Conservation (phyloP, 2,797 vertebrate species). For the Pterois miles region DNA sequence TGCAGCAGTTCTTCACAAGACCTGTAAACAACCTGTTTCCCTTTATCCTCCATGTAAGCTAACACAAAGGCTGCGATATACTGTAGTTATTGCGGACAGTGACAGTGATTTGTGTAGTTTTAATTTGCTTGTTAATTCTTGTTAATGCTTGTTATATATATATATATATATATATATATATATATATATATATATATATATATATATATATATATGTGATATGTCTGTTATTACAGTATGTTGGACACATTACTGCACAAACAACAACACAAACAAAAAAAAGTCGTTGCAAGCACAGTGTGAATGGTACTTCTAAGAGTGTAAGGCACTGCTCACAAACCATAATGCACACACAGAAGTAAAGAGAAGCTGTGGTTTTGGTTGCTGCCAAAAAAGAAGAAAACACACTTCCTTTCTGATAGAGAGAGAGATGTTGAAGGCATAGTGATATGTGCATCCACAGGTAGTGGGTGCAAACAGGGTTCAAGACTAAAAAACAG, state of each 20-base stretch:
- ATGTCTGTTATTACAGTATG: not conserved
- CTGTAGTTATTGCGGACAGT: not conserved
- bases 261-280: too few relatives aligned
- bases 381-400: not conserved
- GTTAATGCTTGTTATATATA: too few relatives aligned
- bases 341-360: not conserved
- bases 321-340: constrained; percentile 68
- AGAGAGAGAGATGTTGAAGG: not conserved
- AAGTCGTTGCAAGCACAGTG: not conserved
- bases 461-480: constrained; percentile 12
- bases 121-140: constrained; percentile 35
- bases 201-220: not conserved
- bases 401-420: not conserved
- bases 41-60: not conserved
- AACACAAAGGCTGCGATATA: not conserved
- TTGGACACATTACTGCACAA: not conserved
- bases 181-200: too few relatives aligned
- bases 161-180: too few relatives aligned
- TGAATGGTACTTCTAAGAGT: constrained; percentile 1
- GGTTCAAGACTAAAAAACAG: not conserved
- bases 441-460: not conserved
- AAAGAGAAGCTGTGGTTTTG: not conserved
- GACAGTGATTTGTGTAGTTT: constrained; percentile 17
- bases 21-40: not conserved
- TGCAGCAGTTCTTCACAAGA: not conserved